Evolutionary conservation across 2,113 vertebrate genomes (phyloP), one percentile per base, ranked within the genome.

Genomic region (Thomomys bottae): DNA sequence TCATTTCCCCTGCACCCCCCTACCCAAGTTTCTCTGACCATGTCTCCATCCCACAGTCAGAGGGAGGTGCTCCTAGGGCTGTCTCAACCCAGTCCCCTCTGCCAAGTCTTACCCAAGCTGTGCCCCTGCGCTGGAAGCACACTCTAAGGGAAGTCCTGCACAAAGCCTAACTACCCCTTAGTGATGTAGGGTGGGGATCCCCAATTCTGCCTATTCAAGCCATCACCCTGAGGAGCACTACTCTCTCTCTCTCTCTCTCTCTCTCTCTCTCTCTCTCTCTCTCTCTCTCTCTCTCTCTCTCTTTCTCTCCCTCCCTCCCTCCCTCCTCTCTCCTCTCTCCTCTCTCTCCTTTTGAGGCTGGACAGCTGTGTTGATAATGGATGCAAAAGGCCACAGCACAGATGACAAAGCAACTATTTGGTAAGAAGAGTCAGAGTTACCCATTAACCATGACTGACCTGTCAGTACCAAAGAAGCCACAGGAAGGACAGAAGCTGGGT

Each of bases 321-420:
- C 49, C 15, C 49, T 54, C 49, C 49, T 54, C 49, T 54, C 49
- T 54, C 49, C 49, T 54, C 49, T 36, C 3, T 8, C n/a, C 77
- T 20, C 57, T 20, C 7, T 24, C n/a, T 26, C 36, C 87, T 75
- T 40, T 54, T 12, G 75, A 80, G 34, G 24, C n/a, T 24, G 40
- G 78, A 70, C 17, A 82, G 67, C 49, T n/a, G 30, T n/a, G 11
- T 57, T 57, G 38, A 79, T 78, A 67, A 40, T 17, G 28, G 82
- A 32, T 15, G 11, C 49, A 54, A 32, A 6, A 80, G 34, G 40
- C 64, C 23, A 49, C 57, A 54, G 67, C 17, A 36, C 34, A 67
- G 45, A 79, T 49, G 85, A 87, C 24, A 95, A 90, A 92, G 84
- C 28, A 54, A 54, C 67, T 70, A 28, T 85, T 92, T 87, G 76